Percentiles rank a stretch among this genome's conserved stretches.
phyloP scores from a whole-genome alignment of 2,797 vertebrate species.

The Carapus acus region DNA sequence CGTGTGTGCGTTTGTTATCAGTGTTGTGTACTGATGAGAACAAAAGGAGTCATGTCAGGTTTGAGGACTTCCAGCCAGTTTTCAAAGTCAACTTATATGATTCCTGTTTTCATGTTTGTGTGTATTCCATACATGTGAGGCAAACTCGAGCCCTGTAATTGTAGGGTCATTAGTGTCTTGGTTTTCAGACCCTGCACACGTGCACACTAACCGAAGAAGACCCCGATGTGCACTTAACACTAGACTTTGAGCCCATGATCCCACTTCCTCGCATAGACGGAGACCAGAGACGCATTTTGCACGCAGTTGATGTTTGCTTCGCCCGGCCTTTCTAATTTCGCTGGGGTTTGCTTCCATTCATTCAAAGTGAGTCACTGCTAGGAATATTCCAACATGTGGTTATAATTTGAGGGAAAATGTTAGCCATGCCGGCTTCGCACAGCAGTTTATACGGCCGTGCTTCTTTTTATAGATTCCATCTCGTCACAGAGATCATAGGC shows the following conservation, averaged over 20 bases:
- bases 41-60: conserved; percentile 9
- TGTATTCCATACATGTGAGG: conserved; percentile 13
- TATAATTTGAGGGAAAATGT: conserved; percentile 50
- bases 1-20: not conserved
- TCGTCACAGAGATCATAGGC: conserved; percentile 30
- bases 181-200: conserved; percentile 9
- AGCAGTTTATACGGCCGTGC: conserved; percentile 3
- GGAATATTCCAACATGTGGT: conserved; percentile 57
- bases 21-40: not conserved
- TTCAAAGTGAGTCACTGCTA: conserved; percentile 50
- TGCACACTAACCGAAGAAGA: conserved; percentile 8
- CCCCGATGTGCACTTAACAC: not conserved
- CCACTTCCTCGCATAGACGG: too few relatives aligned
- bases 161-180: conserved; percentile 7
- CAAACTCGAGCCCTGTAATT: conserved; percentile 23
- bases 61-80: conserved; percentile 27
- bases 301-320: not conserved
- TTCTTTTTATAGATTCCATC: conserved; percentile 35
- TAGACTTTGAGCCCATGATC: conserved; percentile 6
- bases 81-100: conserved; percentile 24
- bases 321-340: conserved; percentile 19
- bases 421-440: conserved; percentile 25
- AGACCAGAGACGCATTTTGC: conserved; percentile 1
- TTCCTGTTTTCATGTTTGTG: too few relatives aligned
- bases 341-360: conserved; percentile 7